phyloP scores from a whole-genome alignment of 2,113 vertebrate genomes.

The Oryzias javanicus region DNA sequence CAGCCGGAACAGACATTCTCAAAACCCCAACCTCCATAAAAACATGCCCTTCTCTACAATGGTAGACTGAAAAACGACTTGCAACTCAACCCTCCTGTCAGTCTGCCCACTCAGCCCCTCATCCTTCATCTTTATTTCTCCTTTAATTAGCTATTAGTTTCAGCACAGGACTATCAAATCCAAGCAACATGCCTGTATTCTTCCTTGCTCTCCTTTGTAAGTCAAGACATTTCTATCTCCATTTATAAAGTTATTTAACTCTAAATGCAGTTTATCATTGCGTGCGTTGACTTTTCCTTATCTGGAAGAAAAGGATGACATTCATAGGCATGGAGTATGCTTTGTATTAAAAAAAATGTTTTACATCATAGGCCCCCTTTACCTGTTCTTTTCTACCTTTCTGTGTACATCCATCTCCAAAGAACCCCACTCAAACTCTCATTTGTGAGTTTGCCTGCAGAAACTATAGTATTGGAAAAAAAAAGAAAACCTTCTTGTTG shows the following conservation, averaged over 20 bases:
- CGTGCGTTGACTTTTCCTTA: constrained; percentile 68
- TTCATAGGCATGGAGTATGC: constrained; percentile 55
- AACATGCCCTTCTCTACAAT: constrained; percentile 91
- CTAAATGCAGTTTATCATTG: constrained; percentile 58
- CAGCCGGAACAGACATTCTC: constrained; percentile 97
- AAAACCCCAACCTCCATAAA: constrained; percentile 99
- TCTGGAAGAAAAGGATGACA: constrained; percentile 63
- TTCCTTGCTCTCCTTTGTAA: constrained; percentile 48
- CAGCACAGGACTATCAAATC: constrained; percentile 48
- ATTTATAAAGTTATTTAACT: constrained; percentile 57
- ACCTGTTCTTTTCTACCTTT: constrained; percentile 36
- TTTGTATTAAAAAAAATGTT: constrained; percentile 43
- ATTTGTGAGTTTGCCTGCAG: constrained; percentile 90
- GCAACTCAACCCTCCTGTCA: constrained; percentile 40
- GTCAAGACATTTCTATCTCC: constrained; percentile 54
- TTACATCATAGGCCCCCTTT: constrained; percentile 43
- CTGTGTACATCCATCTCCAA: constrained; percentile 83
- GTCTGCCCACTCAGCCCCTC: constrained; percentile 49
- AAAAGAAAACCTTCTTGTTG: constrained; percentile 81
- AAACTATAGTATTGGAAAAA: constrained; percentile 71
- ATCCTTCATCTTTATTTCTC: constrained; percentile 52
- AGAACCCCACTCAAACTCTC: constrained; percentile 86
- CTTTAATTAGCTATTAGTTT: constrained; percentile 48
- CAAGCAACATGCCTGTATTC: constrained; percentile 53
- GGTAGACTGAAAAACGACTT: constrained; percentile 74